phyloP scores from a whole-genome alignment of 1,140 invertebrate genomes.

The Gyrodactylus bullatarudis region DNA sequence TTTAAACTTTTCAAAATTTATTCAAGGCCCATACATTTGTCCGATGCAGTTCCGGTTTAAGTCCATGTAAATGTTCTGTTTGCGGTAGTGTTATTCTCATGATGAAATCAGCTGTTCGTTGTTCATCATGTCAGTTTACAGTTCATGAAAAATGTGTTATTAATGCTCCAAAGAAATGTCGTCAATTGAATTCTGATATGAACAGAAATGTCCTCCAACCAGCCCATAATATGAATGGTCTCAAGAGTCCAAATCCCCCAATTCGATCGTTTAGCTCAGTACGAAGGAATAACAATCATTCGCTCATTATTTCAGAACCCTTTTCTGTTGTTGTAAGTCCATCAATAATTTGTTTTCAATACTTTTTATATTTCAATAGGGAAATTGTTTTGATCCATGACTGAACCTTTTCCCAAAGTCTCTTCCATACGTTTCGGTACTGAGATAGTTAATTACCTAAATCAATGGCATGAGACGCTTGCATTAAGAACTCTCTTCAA shows the following conservation, averaged over 20 bases:
- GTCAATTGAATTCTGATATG: neutral
- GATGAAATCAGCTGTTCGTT: neutral
- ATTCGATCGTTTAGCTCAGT: neutral
- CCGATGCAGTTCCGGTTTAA: neutral
- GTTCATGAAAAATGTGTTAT: neutral
- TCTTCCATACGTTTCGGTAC: too few relatives aligned
- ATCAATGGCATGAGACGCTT: too few relatives aligned
- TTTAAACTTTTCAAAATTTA: neutral
- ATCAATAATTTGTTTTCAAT: too few relatives aligned
- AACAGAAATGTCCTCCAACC: neutral
- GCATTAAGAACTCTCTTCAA: too few relatives aligned
- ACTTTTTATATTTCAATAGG: too few relatives aligned
- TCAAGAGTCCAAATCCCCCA: neutral
- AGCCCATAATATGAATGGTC: neutral
- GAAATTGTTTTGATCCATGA: too few relatives aligned
- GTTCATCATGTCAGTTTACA: neutral
- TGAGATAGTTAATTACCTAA: too few relatives aligned
- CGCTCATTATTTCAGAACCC: neutral
- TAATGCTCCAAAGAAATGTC: neutral
- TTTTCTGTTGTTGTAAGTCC: neutral
- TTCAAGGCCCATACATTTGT: neutral
- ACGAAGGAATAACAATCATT: neutral
- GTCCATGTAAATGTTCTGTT: neutral
- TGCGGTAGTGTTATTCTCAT: neutral
- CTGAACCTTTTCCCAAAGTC: too few relatives aligned